A percentile compares a stretch with the other conserved stretches of the same genome.
These are phyloP conservation scores for Drosophila busckii DNA, from an alignment of 1,140 invertebrate genomes.

Conservation along the genomic window DNA sequence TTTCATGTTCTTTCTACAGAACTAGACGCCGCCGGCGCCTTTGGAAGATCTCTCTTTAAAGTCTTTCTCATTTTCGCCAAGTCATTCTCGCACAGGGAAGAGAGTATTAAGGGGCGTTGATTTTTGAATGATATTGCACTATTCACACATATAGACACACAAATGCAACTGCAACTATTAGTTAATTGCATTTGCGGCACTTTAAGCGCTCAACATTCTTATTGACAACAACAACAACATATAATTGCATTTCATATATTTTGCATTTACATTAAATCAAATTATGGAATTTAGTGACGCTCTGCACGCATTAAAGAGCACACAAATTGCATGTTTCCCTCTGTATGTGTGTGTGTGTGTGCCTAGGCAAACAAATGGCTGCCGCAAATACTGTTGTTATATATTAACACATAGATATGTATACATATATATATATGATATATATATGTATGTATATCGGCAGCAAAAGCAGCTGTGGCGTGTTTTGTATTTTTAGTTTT, in stretches of 20 bases:
- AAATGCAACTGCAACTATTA: conserved; percentile 21
- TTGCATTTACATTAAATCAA: conserved; percentile 2
- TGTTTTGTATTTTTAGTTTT: conserved; percentile 54
- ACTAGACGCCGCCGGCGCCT: conserved; percentile 62
- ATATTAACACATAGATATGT: conserved; percentile 14
- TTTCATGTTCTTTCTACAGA: conserved; percentile 57
- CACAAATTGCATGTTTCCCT: conserved; percentile 25
- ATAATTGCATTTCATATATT: conserved; percentile 22
- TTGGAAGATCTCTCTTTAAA: conserved; percentile 3
- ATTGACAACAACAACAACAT: not conserved
- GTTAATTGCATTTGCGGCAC: conserved; percentile 42
- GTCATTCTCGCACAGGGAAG: conserved; percentile 32
- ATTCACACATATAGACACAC: conserved; percentile 23
- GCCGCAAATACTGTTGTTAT: conserved; percentile 24
- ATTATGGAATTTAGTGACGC: conserved; percentile 31
- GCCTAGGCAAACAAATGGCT: conserved; percentile 36
- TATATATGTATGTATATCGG: conserved; percentile 29
- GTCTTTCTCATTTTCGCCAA: conserved; percentile 18
- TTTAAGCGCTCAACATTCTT: conserved; percentile 2
- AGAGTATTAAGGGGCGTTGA: conserved; percentile 66
- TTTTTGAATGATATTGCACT: conserved; percentile 69
- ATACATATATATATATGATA: conserved; percentile 16
- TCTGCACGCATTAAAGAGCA: conserved; percentile 39
- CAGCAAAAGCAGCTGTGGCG: not conserved
- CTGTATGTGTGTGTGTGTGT: conserved; percentile 1